Evolutionary conservation across 2,797 vertebrate genomes (phyloP).

Genomic region (Falco cherrug): DNA sequence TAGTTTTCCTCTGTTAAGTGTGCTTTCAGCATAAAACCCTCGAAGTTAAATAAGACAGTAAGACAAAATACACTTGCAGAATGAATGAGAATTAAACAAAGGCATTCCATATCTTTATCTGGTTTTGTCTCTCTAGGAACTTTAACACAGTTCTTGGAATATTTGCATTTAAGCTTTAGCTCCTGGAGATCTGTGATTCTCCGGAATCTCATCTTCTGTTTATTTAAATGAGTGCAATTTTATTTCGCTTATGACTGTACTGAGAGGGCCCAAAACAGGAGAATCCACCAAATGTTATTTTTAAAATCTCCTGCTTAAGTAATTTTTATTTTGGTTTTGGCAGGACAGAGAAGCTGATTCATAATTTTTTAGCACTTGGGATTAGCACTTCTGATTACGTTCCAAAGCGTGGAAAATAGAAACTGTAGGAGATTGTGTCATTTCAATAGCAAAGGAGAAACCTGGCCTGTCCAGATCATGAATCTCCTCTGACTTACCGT

Average conservation of each 20-base stretch:
- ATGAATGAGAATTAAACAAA: neutral
- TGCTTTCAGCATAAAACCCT: neutral
- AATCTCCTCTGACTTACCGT: slow-evolving; percentile 1
- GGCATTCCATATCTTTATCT: neutral
- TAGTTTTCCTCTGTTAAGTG: neutral
- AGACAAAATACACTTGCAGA: neutral
- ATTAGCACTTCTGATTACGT: neutral
- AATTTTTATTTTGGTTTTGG: slow-evolving; percentile 15
- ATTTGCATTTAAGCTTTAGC: neutral
- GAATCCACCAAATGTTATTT: neutral
- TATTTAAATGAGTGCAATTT: neutral
- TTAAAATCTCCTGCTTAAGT: neutral
- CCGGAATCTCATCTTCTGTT: neutral
- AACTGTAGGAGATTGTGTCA: neutral
- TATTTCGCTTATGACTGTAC: neutral
- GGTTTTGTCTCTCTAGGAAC: neutral
- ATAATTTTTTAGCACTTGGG: neutral
- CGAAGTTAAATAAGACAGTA: neutral
- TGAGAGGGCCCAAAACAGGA: neutral
- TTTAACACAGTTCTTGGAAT: neutral
- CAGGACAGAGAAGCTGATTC: neutral
- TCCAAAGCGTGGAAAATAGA: neutral
- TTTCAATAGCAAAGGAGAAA: slow-evolving; percentile 28
- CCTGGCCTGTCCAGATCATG: neutral
- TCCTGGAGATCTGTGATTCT: neutral